Base-by-base conservation (phyloP, 2,113 vertebrate genomes). In the Haplotaxodon microlepis region DNA sequence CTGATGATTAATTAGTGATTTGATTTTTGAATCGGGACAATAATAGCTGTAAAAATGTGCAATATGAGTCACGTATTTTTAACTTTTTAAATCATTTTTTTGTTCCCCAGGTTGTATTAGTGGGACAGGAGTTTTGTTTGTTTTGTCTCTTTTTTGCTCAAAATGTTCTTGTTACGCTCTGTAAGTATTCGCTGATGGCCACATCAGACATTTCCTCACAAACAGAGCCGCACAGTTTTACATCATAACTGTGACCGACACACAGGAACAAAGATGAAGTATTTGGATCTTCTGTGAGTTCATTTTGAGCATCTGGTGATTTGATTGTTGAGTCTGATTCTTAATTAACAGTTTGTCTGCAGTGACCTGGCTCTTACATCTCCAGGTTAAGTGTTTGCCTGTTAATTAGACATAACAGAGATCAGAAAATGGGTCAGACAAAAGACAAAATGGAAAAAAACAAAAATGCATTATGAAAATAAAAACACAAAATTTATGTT, bases 1-100 rank as follows among this genome's bases (percentile, higher is more conserved):
- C 69, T 45, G 24, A 5, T 73, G 3, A 76, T 76, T 47, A 76
- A 21, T 71, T 40, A 0, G n/a, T 8, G 0, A 21, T 47, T 21
- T 47, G 40, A 42, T 45, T 73, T 73, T 76, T 47, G 21, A 76
- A 47, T 47, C 0, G 2, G 38, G 13, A 24, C 8, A 71, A 71
- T 14, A 71, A 24, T 10, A 45, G 13, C 21, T 9, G 21, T 10
- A 73, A 24, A 42, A 73, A 16, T 24, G 10, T 42, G 5, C 8
- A 9, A 73, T 3, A 1, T 47, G 14, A 47, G 21, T 29, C 14
- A 47, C 2, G 14, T 47, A 17, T 47, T 73, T 73, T 73, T 29
- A 45, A 27, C 14, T 36, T 63, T 29, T 17, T 7, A 7, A 45
- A 17, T 27, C 0, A 17, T 14, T 71, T 40, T 66, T 71, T 71